A percentile compares a stretch with the other conserved stretches of the same genome.
These are phyloP conservation scores for Elysia chlorotica DNA, from an alignment of 1,140 invertebrate species.

Conservation along the genomic window DNA sequence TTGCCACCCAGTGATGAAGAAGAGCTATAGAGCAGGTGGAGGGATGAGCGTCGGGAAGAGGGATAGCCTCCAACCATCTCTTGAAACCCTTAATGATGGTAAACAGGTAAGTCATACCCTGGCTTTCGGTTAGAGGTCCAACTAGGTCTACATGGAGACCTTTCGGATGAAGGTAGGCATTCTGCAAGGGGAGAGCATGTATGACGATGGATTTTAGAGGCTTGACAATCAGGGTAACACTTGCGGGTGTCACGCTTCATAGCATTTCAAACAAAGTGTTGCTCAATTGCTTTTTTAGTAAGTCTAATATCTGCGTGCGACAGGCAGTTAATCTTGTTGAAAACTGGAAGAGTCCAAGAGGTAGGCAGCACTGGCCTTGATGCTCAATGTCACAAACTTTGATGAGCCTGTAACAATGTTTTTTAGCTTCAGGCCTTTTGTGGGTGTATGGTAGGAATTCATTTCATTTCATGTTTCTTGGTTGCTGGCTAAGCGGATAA, in stretches of 20 bases:
- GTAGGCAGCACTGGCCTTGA: not conserved
- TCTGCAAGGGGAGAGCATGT: slow-evolving; percentile 1
- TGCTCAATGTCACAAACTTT: not conserved
- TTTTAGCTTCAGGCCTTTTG: too few species aligned
- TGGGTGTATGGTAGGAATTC: not conserved
- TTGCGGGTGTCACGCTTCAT: slow-evolving; percentile 10
- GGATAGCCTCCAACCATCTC: not conserved
- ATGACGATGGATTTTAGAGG: slow-evolving; percentile 1
- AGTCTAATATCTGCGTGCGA: not conserved
- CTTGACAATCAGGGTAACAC: slow-evolving; percentile 1
- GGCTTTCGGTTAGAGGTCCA: not conserved
- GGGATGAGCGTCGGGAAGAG: not conserved
- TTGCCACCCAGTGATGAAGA: not conserved
- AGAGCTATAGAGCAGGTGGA: not conserved
- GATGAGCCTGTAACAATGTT: too few species aligned
- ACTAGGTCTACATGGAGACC: not conserved
- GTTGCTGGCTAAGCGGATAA: not conserved
- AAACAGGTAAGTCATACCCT: not conserved
- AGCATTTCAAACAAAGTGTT: slow-evolving; percentile 10
- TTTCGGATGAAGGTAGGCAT: not conserved
- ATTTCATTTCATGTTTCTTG: not conserved
- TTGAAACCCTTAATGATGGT: not conserved
- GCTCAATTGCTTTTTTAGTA: slow-evolving; percentile 3
- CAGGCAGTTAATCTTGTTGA: slow-evolving; percentile 7
- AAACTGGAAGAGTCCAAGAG: not conserved